A percentile compares a stretch with the other conserved stretches of the same genome.
phyloP scores from a whole-genome alignment of 1,140 invertebrate genomes.

The Drosophila arawakana region DNA sequence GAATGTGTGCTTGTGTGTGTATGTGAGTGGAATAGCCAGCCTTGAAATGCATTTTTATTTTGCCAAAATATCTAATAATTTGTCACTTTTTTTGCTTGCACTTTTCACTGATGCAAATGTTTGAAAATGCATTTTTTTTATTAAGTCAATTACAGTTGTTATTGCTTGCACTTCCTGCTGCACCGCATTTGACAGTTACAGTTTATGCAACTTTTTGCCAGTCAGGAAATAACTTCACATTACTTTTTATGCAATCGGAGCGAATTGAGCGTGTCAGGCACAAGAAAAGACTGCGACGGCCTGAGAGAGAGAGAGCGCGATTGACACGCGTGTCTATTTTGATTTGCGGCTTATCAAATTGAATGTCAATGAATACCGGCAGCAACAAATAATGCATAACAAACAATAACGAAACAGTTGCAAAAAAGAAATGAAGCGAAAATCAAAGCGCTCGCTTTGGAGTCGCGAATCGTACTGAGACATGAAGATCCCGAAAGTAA shows the following conservation, averaged over 20 bases:
- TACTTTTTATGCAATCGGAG: slow-evolving; percentile 78
- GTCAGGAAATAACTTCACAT: slow-evolving; percentile 72
- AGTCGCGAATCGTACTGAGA: slow-evolving; percentile 66
- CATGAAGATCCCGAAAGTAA: slow-evolving; percentile 31
- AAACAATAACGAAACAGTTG: slow-evolving; percentile 37
- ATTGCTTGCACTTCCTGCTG: slow-evolving; percentile 60
- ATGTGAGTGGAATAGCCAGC: slow-evolving; percentile 54
- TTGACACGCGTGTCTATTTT: slow-evolving; percentile 57
- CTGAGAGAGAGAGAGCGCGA: slow-evolving; percentile 1
- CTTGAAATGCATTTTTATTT: slow-evolving; percentile 65
- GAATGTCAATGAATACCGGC: slow-evolving; percentile 66
- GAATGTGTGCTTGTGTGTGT: slow-evolving; percentile 5
- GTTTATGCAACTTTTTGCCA: slow-evolving; percentile 64
- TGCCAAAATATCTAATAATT: slow-evolving; percentile 15
- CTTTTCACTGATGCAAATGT: slow-evolving; percentile 34
- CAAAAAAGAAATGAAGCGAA: slow-evolving; percentile 34
- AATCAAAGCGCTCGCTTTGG: slow-evolving; percentile 44
- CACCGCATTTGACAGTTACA: slow-evolving; percentile 67
- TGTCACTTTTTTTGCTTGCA: slow-evolving; percentile 19
- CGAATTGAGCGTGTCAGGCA: slow-evolving; percentile 13
- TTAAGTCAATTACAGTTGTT: slow-evolving; percentile 17
- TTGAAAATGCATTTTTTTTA: slow-evolving; percentile 32
- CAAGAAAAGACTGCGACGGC: neutral
- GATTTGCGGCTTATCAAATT: slow-evolving; percentile 74
- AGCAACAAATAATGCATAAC: slow-evolving; percentile 30